Evolutionary conservation across 2,888 invertebrate species (phyloP).

Genomic region (Orchesella flavescens): DNA sequence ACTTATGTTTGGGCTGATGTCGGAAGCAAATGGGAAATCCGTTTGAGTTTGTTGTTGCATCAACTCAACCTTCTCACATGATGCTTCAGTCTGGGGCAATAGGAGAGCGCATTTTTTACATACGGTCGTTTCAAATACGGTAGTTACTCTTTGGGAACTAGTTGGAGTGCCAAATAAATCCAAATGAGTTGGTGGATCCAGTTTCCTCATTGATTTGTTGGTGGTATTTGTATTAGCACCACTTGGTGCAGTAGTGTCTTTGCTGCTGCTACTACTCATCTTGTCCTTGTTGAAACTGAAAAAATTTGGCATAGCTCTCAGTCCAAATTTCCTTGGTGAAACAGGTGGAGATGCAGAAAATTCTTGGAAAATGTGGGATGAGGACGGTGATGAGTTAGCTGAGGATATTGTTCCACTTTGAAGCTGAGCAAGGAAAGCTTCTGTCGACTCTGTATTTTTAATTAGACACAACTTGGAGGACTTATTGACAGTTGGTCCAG

Average conservation of each 20-base stretch:
- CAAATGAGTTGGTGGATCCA: slow-evolving; percentile 49
- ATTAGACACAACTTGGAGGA: slow-evolving; percentile 38
- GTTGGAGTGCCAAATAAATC: slow-evolving; percentile 33
- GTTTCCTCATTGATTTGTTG: slow-evolving; percentile 3
- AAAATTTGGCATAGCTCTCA: slow-evolving; percentile 40
- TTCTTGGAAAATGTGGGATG: slow-evolving; percentile 13
- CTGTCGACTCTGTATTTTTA: slow-evolving; percentile 36
- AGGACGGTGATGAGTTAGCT: not conserved
- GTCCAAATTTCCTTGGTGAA: slow-evolving; percentile 45
- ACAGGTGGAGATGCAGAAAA: slow-evolving; percentile 40
- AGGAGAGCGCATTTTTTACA: slow-evolving; percentile 47
- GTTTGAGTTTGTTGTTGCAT: slow-evolving; percentile 52
- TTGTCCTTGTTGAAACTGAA: slow-evolving; percentile 50
- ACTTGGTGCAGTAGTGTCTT: not conserved
- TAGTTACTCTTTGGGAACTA: slow-evolving; percentile 1
- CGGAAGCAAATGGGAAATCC: slow-evolving; percentile 25
- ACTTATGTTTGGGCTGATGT: slow-evolving; percentile 22
- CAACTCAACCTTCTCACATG: slow-evolving; percentile 36
- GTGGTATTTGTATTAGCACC: not conserved
- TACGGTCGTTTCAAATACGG: slow-evolving; percentile 51
- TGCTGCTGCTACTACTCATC: slow-evolving; percentile 5
- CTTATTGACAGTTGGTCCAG: slow-evolving; percentile 42
- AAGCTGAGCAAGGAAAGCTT: not conserved
- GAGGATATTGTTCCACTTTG: not conserved
- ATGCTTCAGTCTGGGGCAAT: slow-evolving; percentile 37